Base-by-base conservation (phyloP, 2,797 vertebrate species). In the Carapus acus region DNA sequence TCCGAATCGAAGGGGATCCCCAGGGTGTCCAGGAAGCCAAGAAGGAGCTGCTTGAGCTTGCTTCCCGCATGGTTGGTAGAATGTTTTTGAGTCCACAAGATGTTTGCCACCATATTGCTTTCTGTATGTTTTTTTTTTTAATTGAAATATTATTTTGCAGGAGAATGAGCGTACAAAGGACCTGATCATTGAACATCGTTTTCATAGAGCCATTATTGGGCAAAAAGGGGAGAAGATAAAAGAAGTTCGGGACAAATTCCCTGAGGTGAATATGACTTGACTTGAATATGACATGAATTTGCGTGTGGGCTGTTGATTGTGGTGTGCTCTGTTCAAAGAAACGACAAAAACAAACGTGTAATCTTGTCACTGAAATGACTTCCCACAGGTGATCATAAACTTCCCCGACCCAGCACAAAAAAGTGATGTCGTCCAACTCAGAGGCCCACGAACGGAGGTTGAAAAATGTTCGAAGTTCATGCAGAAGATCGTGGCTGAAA, bases 131-230 rank as follows among this genome's bases (percentile, higher is more conserved):
- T n/a, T n/a, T n/a, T n/a, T n/a, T n/a, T n/a, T n/a, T n/a, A n/a
- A n/a, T n/a, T n/a, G n/a, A 48, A 19, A 2, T 16, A 1, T 18
- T 7, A 2, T 55, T 27, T 69, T 21, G 24, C 78, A 99, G 96
- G 95, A 99, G 87, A 99, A 99, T 8, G 96, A 99, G 88, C 96
- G 96, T 82, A 98, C 96, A 87, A 98, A 97, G 92, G 96, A 99
- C 79, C 83, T 99, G 87, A 94, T 97, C 73, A 95, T 99, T 34
- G 96, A 99, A 81, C 96, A 99, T 65, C 94, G 92, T 84, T 98
- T 98, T 84, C 96, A 99, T 73, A 86, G 96, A 86, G 96, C 96
- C 80, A 97, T 99, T 75, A 98, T 99, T 51, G 96, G 96, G 73
- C 96, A 99, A 85, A 99, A 99, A 74, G 96, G 96, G 11, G 96